Conservation (phyloP, 1,140 invertebrate species). For the Danaus melanippus region DNA sequence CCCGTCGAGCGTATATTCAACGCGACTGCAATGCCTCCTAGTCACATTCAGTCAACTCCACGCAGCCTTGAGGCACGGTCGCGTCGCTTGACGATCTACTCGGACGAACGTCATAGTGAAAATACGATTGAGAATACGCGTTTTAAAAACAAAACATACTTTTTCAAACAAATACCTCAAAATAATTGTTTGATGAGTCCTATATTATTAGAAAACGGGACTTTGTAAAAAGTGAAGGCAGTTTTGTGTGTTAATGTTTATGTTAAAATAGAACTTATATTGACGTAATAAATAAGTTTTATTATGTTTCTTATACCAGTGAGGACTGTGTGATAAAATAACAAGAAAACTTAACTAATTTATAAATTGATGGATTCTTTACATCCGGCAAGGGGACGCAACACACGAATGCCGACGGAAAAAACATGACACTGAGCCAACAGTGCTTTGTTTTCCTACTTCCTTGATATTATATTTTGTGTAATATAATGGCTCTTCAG, state of each 20-base stretch:
- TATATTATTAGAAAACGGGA: no score
- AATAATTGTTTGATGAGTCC: no score
- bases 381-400: conserved; percentile 61
- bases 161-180: neutral
- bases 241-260: conserved; percentile 44
- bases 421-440: conserved; percentile 69
- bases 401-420: conserved; percentile 63
- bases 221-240: conserved; percentile 25
- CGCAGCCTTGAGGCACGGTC: conserved; percentile 60
- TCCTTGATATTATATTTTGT: conserved; percentile 66
- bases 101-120: conserved; percentile 50
- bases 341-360: conserved; percentile 42
- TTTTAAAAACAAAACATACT: conserved; percentile 33
- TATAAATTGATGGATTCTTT: conserved; percentile 69
- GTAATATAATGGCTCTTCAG: conserved; percentile 54
- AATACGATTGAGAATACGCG: conserved; percentile 58
- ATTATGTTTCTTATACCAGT: conserved; percentile 42
- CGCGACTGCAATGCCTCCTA: conserved; percentile 63
- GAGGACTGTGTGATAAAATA: conserved; percentile 58
- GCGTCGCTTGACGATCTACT: conserved; percentile 52
- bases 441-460: conserved; percentile 65
- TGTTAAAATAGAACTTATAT: conserved; percentile 22
- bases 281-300: conserved; percentile 33
- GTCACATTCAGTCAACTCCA: conserved; percentile 58
- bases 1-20: conserved; percentile 50